Evolutionary conservation across 2,113 vertebrate genomes (phyloP), one percentile per base, ranked within the genome.

Genomic region (Suncus etruscus): DNA sequence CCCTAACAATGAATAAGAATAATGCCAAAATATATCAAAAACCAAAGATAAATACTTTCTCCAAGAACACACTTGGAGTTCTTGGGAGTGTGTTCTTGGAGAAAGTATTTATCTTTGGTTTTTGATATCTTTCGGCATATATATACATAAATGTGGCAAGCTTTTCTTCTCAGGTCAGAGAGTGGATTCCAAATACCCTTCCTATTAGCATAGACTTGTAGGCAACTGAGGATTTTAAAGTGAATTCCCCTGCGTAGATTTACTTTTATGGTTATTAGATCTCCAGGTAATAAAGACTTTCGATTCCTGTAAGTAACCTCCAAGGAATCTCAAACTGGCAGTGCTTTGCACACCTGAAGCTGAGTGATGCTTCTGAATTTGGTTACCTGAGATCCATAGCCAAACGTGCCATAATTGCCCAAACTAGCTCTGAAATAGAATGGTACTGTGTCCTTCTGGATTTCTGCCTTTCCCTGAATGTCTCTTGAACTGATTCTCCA

Each of bases 201-300:
- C 29, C 51, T 29, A n/a, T 25, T 83, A 80, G 80, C 58, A 83
- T 3, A 7, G 10, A 68, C 70, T 45, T 75, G 32, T 32, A 8
- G 8, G 66, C 76, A 91, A 50, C 77, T 48, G 54, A 83, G 63
- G 39, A 77, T 69, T 93, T 83, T 86, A 50, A 74, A 80, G 48
- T 65, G 18, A 47, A 93, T 82, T 90, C 73, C 80, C 86, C 39
- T 58, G 76, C 66, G 83, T 58, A 76, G n/a, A 51, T 72, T 27
- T 61, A 83, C 68, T 66, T 90, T 75, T 80, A 58, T 14, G 3
- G 61, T 79, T 79, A 92, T 83, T 63, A 83, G 68, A 72, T 86
- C 92, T 86, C 83, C 31, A 89, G 63, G 61, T 90, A 86, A 80
- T 68, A 76, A 83, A 65, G 70, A 61, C 70, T 15, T 88, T 63